Base-by-base conservation (phyloP, 2,113 vertebrate genomes). In the Lota lota region DNA sequence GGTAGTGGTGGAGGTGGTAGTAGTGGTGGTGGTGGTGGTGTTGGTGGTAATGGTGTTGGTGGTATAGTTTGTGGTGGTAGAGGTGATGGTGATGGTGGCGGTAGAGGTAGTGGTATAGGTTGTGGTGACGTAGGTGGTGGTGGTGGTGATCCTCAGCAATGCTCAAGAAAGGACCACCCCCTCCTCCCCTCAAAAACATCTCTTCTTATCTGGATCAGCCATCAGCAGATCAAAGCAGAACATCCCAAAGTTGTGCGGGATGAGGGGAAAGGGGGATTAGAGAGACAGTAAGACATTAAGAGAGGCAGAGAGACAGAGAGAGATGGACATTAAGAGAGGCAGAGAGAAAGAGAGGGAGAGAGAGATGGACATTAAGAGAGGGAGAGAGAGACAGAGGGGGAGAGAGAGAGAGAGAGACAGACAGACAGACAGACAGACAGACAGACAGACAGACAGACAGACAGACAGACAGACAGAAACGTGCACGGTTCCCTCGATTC, bases 351-450 rank as follows among this genome's bases (percentile, higher is more conserved):
- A 47, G 40, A 47, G 40, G 12, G 7, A 47, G 40, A 47, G 40
- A 47, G 40, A 47, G 40, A 47, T 1, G 10, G 40, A 47, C 6
- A 11, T 5, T 10, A 2, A 58, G 33, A 66, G 20, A 51, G 20
- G 18, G 28, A 54, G 22, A 53, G 56, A 14, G 54, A n/a, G 17
- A n/a, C 11, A 57, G 18, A 22, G 56, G 54, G 21, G 33, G 50
- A 57, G 51, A 63, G 61, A 33, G 22, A 70, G 59, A 70, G 47
- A n/a, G 59, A 57, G 19, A 57, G 24, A 47, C 28, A 66, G 33
- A 63, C 19, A 53, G 36, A 40, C n/a, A 69, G 54, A 19, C 20
- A 51, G 28, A 40, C 10, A 63, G 62, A 22, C 2, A 21, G 36
- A 65, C 10, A 65, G 19, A 53, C 40, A 40, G 36, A 10, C 6